Evolutionary conservation across 2,113 vertebrate genomes (phyloP).

Genomic region (Xiphias gladius): DNA sequence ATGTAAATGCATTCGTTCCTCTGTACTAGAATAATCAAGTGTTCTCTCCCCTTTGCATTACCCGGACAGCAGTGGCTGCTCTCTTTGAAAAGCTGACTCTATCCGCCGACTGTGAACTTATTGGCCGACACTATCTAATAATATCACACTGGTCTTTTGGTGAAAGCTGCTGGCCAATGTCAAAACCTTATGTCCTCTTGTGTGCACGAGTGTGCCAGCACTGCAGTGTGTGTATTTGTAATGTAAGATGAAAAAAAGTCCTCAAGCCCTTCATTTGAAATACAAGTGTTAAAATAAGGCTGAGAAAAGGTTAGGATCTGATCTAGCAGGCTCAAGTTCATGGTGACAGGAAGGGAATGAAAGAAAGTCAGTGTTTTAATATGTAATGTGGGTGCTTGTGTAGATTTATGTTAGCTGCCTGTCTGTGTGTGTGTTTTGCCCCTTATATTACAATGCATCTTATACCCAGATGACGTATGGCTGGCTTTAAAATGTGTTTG

Average conservation of each 20-base stretch:
- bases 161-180: slow-evolving; percentile 33
- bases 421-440: neutral
- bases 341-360: neutral
- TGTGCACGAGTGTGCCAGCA: neutral
- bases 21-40: neutral
- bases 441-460: neutral
- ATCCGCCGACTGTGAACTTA: slow-evolving; percentile 25
- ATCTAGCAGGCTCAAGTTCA: neutral
- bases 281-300: neutral
- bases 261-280: neutral
- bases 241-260: neutral
- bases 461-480: neutral
- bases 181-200: slow-evolving; percentile 18
- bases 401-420: neutral
- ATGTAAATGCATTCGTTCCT: neutral
- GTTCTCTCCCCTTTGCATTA: neutral
- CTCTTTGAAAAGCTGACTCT: neutral
- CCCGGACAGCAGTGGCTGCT: neutral
- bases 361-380: neutral
- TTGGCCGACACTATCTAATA: slow-evolving; percentile 36
- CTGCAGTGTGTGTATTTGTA: neutral
- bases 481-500: neutral
- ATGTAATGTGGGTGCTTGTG: neutral
- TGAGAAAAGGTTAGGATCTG: slow-evolving; percentile 11
- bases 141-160: slow-evolving; percentile 30